Evolutionary conservation across 2,797 vertebrate genomes (phyloP).

Genomic region (Scarus forsteni): DNA sequence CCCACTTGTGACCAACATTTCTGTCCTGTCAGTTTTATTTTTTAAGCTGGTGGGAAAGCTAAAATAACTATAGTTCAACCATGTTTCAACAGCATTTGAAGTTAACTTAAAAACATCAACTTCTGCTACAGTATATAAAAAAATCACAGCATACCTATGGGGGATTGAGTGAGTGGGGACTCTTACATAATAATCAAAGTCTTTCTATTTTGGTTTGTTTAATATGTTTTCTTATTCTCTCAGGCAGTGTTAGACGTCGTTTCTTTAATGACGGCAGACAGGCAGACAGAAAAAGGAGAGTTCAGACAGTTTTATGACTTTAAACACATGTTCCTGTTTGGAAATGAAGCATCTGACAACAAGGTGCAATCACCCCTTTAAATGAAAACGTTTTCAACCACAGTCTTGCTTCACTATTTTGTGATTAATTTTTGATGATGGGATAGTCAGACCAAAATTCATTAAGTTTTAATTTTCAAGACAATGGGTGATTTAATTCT

Average conservation of each 20-base stretch:
- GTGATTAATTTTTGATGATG: no score
- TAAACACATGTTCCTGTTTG: neutral
- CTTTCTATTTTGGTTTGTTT: constrained; percentile 1
- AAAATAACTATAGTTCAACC: no score
- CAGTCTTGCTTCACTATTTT: no score
- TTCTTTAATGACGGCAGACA: neutral
- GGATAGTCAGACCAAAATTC: no score
- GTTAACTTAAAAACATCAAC: neutral
- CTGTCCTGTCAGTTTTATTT: neutral
- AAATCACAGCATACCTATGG: neutral
- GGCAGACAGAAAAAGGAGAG: neutral
- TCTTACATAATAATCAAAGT: neutral
- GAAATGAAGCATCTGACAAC: neutral
- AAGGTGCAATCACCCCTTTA: neutral
- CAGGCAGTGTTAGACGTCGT: neutral
- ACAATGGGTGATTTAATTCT: no score
- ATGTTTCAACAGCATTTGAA: neutral
- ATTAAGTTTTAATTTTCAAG: no score
- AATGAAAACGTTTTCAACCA: neutral
- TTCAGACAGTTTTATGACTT: neutral
- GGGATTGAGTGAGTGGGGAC: neutral
- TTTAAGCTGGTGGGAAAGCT: neutral
- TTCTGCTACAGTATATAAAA: neutral
- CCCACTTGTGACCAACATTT: neutral
- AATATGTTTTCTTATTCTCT: neutral